These are phyloP conservation scores for Lymantria dispar DNA, from an alignment of 2,888 invertebrate genomes.

Conservation along the genomic window DNA sequence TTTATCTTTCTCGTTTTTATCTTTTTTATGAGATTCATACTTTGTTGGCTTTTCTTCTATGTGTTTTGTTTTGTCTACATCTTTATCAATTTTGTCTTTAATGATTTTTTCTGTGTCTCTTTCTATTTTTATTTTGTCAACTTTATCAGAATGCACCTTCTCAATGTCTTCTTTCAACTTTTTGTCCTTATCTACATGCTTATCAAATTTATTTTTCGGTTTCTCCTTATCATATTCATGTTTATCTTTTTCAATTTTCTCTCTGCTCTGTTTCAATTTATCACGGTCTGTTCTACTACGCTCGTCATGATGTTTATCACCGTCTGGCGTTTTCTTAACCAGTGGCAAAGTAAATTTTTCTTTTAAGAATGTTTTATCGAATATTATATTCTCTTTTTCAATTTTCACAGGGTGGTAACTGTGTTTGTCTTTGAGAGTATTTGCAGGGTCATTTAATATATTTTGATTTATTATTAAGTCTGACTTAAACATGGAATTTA, in stretches of 20 bases:
- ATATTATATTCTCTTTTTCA: conserved; percentile 74
- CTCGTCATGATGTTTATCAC: conserved; percentile 66
- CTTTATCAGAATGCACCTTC: conserved; percentile 47
- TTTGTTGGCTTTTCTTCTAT: conserved; percentile 64
- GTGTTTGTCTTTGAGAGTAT: conserved; percentile 53
- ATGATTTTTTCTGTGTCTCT: conserved; percentile 52
- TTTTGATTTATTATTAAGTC: conserved; percentile 40
- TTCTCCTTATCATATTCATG: conserved; percentile 40
- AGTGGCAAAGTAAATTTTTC: conserved; percentile 44
- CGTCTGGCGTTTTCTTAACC: conserved; percentile 48
- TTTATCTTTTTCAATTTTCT: conserved; percentile 65
- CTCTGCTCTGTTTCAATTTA: conserved; percentile 56
- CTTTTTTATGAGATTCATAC: conserved; percentile 77
- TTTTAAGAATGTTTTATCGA: conserved; percentile 63
- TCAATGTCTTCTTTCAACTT: conserved; percentile 51
- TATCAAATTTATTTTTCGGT: conserved; percentile 48
- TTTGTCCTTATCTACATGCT: conserved; percentile 55
- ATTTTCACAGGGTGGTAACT: conserved; percentile 49
- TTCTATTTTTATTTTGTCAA: conserved; percentile 44
- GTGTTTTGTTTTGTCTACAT: conserved; percentile 56
- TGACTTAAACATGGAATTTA: conserved; percentile 47
- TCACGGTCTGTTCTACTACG: conserved; percentile 66
- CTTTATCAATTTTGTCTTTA: conserved; percentile 52
- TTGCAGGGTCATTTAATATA: conserved; percentile 45
- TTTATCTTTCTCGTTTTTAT: conserved; percentile 65